Evolutionary conservation across 2,113 vertebrate genomes (phyloP).

Genomic region (Phasianus colchicus): DNA sequence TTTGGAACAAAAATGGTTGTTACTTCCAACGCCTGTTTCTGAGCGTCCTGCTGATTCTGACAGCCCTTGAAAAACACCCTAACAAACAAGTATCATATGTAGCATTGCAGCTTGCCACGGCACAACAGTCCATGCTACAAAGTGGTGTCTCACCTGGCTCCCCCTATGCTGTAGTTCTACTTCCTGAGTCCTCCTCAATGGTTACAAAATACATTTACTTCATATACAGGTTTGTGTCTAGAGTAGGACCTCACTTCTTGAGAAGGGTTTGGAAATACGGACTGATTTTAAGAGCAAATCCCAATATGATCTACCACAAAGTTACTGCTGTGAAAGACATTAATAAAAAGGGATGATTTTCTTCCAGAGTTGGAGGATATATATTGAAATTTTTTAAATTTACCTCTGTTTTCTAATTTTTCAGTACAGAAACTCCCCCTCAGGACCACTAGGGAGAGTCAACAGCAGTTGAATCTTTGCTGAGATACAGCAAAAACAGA

Average conservation of each 20-base stretch:
- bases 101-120: not conserved
- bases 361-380: not conserved
- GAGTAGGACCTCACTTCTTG: not conserved
- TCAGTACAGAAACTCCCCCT: not conserved
- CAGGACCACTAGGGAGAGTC: not conserved
- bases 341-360: not conserved
- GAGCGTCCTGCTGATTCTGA: not conserved
- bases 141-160: not conserved
- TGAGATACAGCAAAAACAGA: not conserved
- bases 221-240: not conserved
- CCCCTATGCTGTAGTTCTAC: not conserved
- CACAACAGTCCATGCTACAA: not conserved
- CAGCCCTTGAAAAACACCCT: not conserved
- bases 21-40: not conserved
- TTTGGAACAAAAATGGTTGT: not conserved
- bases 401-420: not conserved
- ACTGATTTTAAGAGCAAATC: not conserved
- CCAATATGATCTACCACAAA: not conserved
- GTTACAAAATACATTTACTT: not conserved
- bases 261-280: not conserved
- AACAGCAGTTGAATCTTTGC: not conserved
- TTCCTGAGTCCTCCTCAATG: not conserved
- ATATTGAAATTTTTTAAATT: not conserved
- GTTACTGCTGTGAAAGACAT: not conserved
- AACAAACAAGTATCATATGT: not conserved